These are phyloP conservation scores for Apis dorsata DNA, from an alignment of 1,140 invertebrate genomes.

Conservation along the genomic window DNA sequence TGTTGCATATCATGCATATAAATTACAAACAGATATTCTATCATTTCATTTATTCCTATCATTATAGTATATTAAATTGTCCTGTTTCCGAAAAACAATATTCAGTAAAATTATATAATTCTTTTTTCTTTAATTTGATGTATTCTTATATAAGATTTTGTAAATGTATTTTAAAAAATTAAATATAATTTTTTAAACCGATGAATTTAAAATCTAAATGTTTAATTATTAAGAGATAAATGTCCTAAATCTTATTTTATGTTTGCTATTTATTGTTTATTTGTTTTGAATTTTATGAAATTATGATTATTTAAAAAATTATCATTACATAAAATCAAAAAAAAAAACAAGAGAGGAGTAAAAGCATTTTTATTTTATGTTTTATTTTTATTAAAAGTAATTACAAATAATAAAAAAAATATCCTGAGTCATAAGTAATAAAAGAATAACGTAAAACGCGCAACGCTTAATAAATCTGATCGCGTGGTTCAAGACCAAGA, in stretches of 20 bases:
- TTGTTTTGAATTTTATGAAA: background rate
- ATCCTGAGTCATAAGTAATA: background rate
- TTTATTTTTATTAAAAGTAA: background rate
- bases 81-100: background rate
- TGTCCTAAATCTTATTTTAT: too few species aligned
- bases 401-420: background rate
- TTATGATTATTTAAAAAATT: background rate
- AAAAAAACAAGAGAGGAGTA: background rate
- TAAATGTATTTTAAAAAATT: too few species aligned
- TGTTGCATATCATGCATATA: background rate
- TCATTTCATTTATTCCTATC: background rate
- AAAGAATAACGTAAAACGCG: background rate
- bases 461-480: background rate
- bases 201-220: background rate
- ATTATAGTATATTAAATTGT: background rate
- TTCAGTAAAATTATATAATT: background rate
- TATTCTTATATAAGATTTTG: background rate
- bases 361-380: background rate
- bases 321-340: background rate
- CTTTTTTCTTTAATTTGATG: background rate
- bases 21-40: constrained; percentile 14
- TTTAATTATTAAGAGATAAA: background rate
- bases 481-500: background rate
- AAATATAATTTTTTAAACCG: background rate
- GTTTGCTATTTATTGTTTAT: background rate